Evolutionary conservation across 2,888 invertebrate species (phyloP), one percentile per base, ranked within the genome.

Genomic region (Scaptodrosophila latifasciaeformis): DNA sequence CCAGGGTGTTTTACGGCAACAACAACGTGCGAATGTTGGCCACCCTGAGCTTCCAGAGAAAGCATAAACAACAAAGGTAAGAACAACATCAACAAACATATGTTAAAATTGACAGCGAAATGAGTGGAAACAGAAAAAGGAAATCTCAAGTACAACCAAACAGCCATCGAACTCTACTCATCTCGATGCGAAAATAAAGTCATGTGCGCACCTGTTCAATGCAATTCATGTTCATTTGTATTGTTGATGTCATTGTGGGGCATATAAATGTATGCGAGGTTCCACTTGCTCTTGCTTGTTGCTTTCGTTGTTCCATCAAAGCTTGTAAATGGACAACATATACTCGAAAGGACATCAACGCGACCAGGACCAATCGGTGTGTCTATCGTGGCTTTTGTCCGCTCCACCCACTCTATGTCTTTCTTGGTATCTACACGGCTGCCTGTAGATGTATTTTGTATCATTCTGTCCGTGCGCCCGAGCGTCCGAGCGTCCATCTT

Each of bases 161-260:
- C 31, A 46, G 12, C 34, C 21, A 12, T 34, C n/a, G 34, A 46
- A 46, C 31, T 46, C 24, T 7, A 7, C 24, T 7, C 24, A 3
- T 3, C 24, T 17, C 18, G 31, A 65, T 59, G 71, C 62, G 71
- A 62, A 75, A 75, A 75, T 77, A 75, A 75, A 75, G 75, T 77
- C 75, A 75, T 74, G 75, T 74, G 70, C 72, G 71, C 72, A 74
- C 75, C 78, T 78, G 75, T 67, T 67, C 78, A 65, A 56, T 77
- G 69, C 78, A 77, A 71, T 77, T 75, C 78, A 71, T 77, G 75
- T 77, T 74, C 78, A 71, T 74, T 78, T 75, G 78, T 77, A 71
- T 64, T 74, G 72, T 70, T 72, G 76, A 60, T 65, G 62, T 43
- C 52, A 50, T 50, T 62, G 55, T 50, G 61, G 37, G 58, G 46